Base-by-base conservation (phyloP, 2,797 vertebrate genomes). In the Microctenopoma steveboyesi region DNA sequence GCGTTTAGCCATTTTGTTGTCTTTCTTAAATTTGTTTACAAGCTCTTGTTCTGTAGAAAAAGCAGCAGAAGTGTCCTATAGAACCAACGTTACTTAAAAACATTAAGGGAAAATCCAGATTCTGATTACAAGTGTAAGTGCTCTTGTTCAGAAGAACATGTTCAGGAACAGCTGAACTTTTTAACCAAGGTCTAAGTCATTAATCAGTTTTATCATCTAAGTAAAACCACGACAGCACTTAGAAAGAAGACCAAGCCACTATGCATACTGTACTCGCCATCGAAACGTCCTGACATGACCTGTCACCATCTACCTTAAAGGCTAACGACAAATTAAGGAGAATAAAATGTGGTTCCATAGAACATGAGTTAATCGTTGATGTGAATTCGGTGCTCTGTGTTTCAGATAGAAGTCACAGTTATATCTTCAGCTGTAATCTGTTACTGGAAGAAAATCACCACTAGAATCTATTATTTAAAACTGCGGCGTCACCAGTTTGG, bases 51-150 rank as follows among this genome's bases (percentile, higher is more conserved):
- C 1, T 60, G 63, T 76, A 46, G 55, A 63, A 15, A 35, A 58
- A 70, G 53, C 60, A 64, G 69, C 61, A 64, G 35, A 79, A 57
- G 70, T 78, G 72, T 85, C 76, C 84, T 79, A 37, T 69, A 81
- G 16, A 28, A 14, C 5, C 13, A 2, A 7, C 58, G 28, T 37
- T 54, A 30, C 10, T 42, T 59, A 6, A 35, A 65, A 76, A 13
- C n/a, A 2, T 1, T 5, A 65, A 37, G n/a, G 42, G 18, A 51
- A 51, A 43, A 58, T 46, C 25, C 30, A 18, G 11, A 22, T 9
- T 42, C 35, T 42, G 43, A 50, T 47, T 22, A 9, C 56, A 67
- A 18, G 35, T 42, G 43, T 7, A 50, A 11, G n/a, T 13, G 53
- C 16, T 46, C n/a, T 16, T 40, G 4, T 22, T 50, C 35, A 12